phyloP scores from a whole-genome alignment of 2,113 vertebrate species.

The Sylvilagus bachmani region DNA sequence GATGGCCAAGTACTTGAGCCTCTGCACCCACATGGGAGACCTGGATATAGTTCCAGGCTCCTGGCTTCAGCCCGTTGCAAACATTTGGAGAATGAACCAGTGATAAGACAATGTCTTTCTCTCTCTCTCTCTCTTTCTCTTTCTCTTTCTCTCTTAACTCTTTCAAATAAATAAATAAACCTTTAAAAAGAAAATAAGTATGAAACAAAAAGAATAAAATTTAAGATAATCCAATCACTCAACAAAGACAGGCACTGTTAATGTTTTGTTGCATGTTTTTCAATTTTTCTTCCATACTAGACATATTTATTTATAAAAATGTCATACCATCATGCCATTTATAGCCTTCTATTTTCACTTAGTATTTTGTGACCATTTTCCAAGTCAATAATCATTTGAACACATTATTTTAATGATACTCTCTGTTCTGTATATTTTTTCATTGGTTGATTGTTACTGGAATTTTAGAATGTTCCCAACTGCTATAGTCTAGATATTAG shows the following conservation, averaged over 20 bases:
- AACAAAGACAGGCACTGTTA: not conserved
- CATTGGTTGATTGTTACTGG: not conserved
- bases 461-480: constrained; percentile 48
- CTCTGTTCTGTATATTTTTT: not conserved
- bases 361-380: constrained; percentile 35
- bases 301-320: constrained; percentile 29
- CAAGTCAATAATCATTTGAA: not conserved
- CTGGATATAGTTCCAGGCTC: too few species aligned
- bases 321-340: not conserved
- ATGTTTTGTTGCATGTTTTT: constrained; percentile 33
- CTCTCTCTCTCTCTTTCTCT: too few species aligned
- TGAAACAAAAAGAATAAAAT: not conserved
- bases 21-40: too few species aligned
- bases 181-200: constrained; percentile 20
- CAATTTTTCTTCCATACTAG: constrained; percentile 27
- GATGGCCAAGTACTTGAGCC: too few species aligned
- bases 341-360: constrained; percentile 40
- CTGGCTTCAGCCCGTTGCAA: too few species aligned
- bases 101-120: too few species aligned
- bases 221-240: constrained; percentile 48
- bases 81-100: too few species aligned
- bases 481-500: too few species aligned
- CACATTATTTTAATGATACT: constrained; percentile 37
- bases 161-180: too few species aligned
- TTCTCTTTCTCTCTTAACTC: too few species aligned